Percentiles rank a stretch among this genome's conserved stretches.
These are phyloP conservation scores for Phoxinus phoxinus DNA, from an alignment of 2,113 vertebrate species.

Conservation along the genomic window DNA sequence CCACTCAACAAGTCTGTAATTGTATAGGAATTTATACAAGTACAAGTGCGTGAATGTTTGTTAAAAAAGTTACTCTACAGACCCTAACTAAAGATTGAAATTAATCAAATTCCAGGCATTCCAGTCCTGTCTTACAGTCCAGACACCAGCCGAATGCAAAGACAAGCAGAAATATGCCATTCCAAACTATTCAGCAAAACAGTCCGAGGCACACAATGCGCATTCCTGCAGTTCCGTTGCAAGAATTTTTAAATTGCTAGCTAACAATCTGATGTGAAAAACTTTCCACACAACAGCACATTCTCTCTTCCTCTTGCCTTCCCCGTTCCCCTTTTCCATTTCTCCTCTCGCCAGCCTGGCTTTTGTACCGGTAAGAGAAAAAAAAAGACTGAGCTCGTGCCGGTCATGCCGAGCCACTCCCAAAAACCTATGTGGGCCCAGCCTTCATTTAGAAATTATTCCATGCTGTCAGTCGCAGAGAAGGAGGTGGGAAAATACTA, in stretches of 20 bases:
- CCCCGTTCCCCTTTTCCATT: slow-evolving; percentile 8
- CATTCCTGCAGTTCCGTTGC: not conserved
- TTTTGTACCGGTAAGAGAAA: not conserved
- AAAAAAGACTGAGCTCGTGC: slow-evolving; percentile 48
- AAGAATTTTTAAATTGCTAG: slow-evolving; percentile 4
- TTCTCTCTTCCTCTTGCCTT: slow-evolving; percentile 14
- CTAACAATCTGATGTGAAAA: not conserved
- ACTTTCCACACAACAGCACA: slow-evolving; percentile 1
- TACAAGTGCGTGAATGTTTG: not conserved
- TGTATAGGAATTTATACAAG: slow-evolving; percentile 7
- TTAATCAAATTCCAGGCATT: slow-evolving; percentile 63
- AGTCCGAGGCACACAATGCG: not conserved
- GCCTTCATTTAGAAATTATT: slow-evolving; percentile 80
- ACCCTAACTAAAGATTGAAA: slow-evolving; percentile 16
- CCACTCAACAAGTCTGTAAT: slow-evolving; percentile 24
- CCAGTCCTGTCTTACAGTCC: slow-evolving; percentile 46
- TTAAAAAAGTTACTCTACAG: slow-evolving; percentile 12
- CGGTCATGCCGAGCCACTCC: slow-evolving; percentile 66
- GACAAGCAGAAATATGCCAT: slow-evolving; percentile 33
- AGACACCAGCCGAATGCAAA: slow-evolving; percentile 12
- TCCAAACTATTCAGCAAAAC: slow-evolving; percentile 10
- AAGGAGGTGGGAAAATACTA: not conserved
- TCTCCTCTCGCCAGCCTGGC: not conserved
- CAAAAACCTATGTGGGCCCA: slow-evolving; percentile 50
- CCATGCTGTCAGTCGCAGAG: slow-evolving; percentile 72